Percentiles rank a stretch among this genome's conserved stretches.
phyloP scores from a whole-genome alignment of 2,888 invertebrate genomes.

The Pterobdella sp. region DNA sequence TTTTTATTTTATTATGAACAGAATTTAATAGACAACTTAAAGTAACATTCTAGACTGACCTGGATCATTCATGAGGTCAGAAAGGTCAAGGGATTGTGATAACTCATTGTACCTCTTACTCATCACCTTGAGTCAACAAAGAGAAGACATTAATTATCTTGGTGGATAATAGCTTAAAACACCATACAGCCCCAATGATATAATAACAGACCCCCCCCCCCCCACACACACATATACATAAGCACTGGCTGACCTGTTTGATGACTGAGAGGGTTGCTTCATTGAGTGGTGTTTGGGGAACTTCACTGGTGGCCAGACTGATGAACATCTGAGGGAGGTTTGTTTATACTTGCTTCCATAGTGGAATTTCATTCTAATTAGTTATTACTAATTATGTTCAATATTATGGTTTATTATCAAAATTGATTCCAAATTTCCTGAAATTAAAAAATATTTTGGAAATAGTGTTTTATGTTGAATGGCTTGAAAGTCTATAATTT shows the following conservation, averaged over 20 bases:
- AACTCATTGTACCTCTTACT: background rate
- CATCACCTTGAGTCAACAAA: constrained; percentile 17
- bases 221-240: too few relatives aligned
- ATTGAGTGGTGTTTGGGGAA: background rate
- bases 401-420: too few relatives aligned
- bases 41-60: background rate
- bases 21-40: background rate
- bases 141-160: background rate
- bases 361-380: too few relatives aligned
- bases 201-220: background rate
- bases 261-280: background rate
- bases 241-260: too few relatives aligned
- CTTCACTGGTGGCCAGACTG: background rate
- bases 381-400: too few relatives aligned
- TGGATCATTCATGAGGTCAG: constrained; percentile 9
- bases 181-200: background rate
- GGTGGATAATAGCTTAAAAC: background rate
- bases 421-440: too few relatives aligned
- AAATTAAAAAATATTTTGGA: too few relatives aligned
- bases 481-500: too few relatives aligned
- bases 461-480: too few relatives aligned
- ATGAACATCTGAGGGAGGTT: constrained; percentile 7
- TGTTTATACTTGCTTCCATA: too few relatives aligned
- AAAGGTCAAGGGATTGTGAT: constrained; percentile 7
- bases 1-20: background rate